Evolutionary conservation across 2,113 vertebrate genomes (phyloP).

Genomic region (Scophthalmus maximus): DNA sequence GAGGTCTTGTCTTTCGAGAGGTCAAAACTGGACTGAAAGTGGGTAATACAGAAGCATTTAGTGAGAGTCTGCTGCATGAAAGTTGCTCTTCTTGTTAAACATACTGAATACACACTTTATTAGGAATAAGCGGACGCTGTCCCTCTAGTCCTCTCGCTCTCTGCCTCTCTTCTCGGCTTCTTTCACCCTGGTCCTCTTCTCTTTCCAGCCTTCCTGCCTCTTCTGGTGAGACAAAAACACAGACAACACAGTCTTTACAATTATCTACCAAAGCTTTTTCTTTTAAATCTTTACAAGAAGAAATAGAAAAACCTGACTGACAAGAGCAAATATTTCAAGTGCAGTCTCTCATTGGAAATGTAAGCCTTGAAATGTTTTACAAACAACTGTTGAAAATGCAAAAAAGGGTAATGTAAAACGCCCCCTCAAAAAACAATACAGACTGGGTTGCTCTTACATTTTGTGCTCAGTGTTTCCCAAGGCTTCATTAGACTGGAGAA

Average conservation of each 20-base stretch:
- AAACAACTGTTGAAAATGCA: too few relatives aligned
- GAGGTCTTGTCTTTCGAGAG: slow-evolving; percentile 55
- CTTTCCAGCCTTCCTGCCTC: slow-evolving; percentile 66
- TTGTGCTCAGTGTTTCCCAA: too few relatives aligned
- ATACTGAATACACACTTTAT: slow-evolving; percentile 38
- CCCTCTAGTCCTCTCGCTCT: slow-evolving; percentile 67
- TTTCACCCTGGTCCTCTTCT: slow-evolving; percentile 58
- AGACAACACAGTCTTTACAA: not conserved
- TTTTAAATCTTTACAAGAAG: not conserved
- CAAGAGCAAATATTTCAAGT: not conserved
- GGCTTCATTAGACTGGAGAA: too few relatives aligned
- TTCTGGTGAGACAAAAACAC: slow-evolving; percentile 57
- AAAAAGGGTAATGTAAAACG: too few relatives aligned
- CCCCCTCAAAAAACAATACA: too few relatives aligned
- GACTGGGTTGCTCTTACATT: too few relatives aligned
- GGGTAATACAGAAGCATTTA: not conserved
- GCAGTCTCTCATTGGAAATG: not conserved
- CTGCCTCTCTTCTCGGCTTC: slow-evolving; percentile 55
- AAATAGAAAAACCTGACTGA: not conserved
- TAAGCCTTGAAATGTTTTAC: too few relatives aligned
- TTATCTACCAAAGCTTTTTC: not conserved
- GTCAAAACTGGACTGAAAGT: slow-evolving; percentile 63
- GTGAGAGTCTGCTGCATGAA: not conserved
- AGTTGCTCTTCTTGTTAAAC: not conserved
- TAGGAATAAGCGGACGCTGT: slow-evolving; percentile 67